A percentile compares a stretch with the other conserved stretches of the same genome.
Conservation (phyloP, 2,888 invertebrate genomes). For the Stramonita haemastoma region DNA sequence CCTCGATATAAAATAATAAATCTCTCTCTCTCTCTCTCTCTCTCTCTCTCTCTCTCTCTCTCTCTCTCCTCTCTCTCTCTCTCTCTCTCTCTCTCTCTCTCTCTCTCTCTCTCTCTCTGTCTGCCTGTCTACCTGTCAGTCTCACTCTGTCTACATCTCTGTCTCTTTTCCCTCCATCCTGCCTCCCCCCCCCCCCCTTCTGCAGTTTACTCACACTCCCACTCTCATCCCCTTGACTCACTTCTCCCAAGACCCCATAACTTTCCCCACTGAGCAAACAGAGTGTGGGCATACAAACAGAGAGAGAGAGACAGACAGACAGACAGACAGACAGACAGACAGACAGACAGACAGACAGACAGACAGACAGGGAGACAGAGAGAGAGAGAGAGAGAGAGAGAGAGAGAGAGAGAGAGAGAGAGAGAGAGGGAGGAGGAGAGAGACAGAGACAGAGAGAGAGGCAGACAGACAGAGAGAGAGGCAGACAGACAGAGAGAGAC, state of each 20-base stretch:
- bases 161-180: too few species aligned
- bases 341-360: too few species aligned
- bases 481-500: not conserved
- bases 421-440: not conserved
- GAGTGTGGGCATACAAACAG: not conserved
- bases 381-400: not conserved
- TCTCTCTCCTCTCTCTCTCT: not conserved
- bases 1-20: too few species aligned
- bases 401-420: not conserved
- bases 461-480: not conserved
- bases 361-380: too few species aligned
- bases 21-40: too few species aligned
- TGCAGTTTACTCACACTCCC: not conserved
- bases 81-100: too few species aligned
- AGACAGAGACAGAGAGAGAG: not conserved
- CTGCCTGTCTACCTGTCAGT: too few species aligned
- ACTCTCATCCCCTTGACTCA: not conserved
- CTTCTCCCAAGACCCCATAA: too few species aligned
- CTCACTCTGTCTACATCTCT: too few species aligned
- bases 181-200: not conserved
- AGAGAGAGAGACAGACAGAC: not conserved
- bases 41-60: not conserved
- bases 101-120: too few species aligned
- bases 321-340: too few species aligned
- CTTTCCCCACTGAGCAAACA: too few species aligned